A percentile compares a stretch with the other conserved stretches of the same genome.
phyloP scores from a whole-genome alignment of 2,113 vertebrate genomes.

The Atractosteus spatula region DNA sequence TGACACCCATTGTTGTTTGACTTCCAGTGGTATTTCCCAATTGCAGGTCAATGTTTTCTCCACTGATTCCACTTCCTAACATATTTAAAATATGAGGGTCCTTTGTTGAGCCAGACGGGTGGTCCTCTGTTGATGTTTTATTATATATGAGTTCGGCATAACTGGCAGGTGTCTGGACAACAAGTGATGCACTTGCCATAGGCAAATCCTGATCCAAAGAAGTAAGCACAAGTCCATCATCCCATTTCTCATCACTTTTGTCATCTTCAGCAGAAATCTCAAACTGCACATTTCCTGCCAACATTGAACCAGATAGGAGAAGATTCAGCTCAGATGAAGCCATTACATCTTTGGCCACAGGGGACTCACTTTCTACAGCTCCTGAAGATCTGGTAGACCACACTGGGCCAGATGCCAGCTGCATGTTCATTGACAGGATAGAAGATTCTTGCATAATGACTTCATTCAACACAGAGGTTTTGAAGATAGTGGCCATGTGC shows the following conservation, averaged over 20 bases:
- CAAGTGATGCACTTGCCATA: neutral
- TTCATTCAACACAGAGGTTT: slow-evolving; percentile 12
- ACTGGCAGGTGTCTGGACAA: neutral
- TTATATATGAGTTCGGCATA: neutral
- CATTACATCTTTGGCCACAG: neutral
- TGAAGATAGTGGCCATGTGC: slow-evolving; percentile 29
- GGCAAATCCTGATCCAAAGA: neutral
- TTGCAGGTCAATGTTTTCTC: slow-evolving; percentile 19
- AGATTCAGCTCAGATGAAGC: neutral
- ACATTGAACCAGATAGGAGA: neutral
- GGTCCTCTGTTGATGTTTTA: neutral
- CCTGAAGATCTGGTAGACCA: slow-evolving; percentile 10
- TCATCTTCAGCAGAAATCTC: neutral
- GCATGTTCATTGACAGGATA: neutral
- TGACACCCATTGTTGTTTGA: slow-evolving; percentile 24
- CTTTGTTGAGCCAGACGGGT: slow-evolving; percentile 27
- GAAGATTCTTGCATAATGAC: neutral
- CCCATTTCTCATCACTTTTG: neutral
- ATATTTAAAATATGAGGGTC: slow-evolving; percentile 19
- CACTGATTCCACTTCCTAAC: slow-evolving; percentile 12
- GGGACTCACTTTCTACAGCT: neutral
- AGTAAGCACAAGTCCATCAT: neutral
- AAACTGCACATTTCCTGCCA: neutral
- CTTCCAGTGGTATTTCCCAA: slow-evolving; percentile 18
- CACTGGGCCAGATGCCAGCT: slow-evolving; percentile 1